Evolutionary conservation across 1,140 invertebrate genomes (phyloP), one percentile per base, ranked within the genome.

Genomic region (Cydia amplana): DNA sequence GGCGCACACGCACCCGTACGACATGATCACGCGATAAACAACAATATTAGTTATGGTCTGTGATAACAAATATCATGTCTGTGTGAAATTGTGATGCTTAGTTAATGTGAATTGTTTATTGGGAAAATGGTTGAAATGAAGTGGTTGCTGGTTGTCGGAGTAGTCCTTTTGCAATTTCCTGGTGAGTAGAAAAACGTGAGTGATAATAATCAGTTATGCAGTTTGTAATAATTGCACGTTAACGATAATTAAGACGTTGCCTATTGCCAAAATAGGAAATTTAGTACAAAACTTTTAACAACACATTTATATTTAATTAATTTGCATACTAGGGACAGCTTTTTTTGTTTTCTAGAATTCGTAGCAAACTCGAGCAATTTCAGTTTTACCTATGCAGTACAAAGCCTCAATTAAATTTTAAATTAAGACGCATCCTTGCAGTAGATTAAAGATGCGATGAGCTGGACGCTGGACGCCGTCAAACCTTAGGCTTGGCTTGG

Each of bases 81-180:
- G 12, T 16, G 64, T 67, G 14, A 67, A 67, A 67, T 36, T 70
- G 65, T 70, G 65, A 70, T 70, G 65, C 18, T 43, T 36, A 70
- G n/a, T 70, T 18, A 36, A n/a, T n/a, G n/a, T n/a, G n/a, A 18
- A 40, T 36, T 32, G n/a, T 36, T 87, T 88, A 65, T 78, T 85
- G 90, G 23, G 73, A 83, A 23, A 77, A 89, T 83, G 92, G 88
- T 85, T 77, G 84, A 74, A 86, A 92, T 79, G 36, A 83, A 90
- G 89, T 95, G 76, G 88, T 92, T 81, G 79, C 88, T 78, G 93
- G 94, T 85, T 91, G 94, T 87, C 94, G 95, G 91, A 91, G 91
- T 82, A 80, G 85, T 82, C 43, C 83, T 81, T n/a, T 78, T 90
- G 55, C 86, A 89, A 74, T 80, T 92, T 84, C 82, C 84, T 72